Percentiles rank a stretch among this genome's conserved stretches.
Evolutionary conservation across 1,140 invertebrate genomes (phyloP).

Genomic region (Rhyacophila brunnea): DNA sequence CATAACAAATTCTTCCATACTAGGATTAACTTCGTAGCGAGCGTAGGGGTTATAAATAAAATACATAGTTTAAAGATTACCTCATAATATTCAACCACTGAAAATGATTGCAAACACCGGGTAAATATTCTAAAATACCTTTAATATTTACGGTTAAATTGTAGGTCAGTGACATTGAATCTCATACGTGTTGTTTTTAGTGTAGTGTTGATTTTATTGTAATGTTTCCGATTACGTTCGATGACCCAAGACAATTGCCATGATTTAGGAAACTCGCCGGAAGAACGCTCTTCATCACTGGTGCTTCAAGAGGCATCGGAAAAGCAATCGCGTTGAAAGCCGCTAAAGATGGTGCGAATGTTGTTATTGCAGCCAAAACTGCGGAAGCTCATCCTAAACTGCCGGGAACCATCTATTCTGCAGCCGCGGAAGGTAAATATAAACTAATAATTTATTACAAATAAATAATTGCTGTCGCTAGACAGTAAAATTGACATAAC

Average conservation of each 20-base stretch:
- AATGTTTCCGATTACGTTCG: not conserved
- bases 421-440: constrained; percentile 88
- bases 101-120: constrained; percentile 23
- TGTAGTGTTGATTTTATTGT: not conserved
- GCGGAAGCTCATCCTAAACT: constrained; percentile 93
- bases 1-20: constrained; percentile 2
- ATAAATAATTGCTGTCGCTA: too few species aligned
- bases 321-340: constrained; percentile 94
- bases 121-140: constrained; percentile 10
- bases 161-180: constrained; percentile 7
- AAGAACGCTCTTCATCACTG: constrained; percentile 91
- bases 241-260: not conserved
- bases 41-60: not conserved
- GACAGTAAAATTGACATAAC: too few species aligned
- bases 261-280: constrained; percentile 81
- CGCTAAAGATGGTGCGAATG: constrained; percentile 91
- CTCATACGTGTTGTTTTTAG: not conserved
- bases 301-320: constrained; percentile 95
- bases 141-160: not conserved
- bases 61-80: not conserved
- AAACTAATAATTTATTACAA: too few species aligned
- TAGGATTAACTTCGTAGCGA: not conserved
- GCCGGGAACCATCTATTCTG: constrained; percentile 96
- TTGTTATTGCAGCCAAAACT: constrained; percentile 96
- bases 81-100: not conserved